Percentiles rank a stretch among this genome's conserved stretches.
Conservation (phyloP, 2,797 vertebrate species). For the Bradypus variegatus region DNA sequence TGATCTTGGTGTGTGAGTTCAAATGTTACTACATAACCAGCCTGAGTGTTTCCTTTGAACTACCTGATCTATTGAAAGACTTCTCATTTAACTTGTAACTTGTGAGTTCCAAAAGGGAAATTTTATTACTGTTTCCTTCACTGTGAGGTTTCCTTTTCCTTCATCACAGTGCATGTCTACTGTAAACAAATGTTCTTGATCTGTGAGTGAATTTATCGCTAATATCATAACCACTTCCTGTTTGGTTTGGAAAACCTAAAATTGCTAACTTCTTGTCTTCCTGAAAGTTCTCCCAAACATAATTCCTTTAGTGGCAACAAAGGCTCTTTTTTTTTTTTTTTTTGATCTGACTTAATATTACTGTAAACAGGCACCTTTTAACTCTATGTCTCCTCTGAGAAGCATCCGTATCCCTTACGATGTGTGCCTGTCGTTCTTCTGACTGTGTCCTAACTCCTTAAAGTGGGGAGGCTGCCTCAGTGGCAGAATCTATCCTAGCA, state of each 20-base stretch:
- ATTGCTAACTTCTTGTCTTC: neutral
- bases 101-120: neutral
- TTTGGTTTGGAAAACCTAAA: slow-evolving; percentile 43
- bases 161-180: neutral
- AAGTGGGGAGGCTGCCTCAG: neutral
- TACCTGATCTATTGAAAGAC: neutral
- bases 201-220: slow-evolving; percentile 23
- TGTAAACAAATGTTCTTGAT: slow-evolving; percentile 20
- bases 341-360: neutral
- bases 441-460: neutral
- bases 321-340: neutral
- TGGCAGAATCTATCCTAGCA: neutral
- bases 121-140: slow-evolving; percentile 19
- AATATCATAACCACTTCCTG: slow-evolving; percentile 29
- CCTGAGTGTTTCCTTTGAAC: neutral
- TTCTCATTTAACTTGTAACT: neutral
- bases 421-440: neutral
- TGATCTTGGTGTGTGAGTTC: slow-evolving; percentile 37
- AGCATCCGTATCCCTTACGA: neutral
- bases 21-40: neutral
- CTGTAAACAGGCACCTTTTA: neutral
- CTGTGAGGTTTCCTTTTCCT: neutral
- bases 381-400: neutral
- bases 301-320: slow-evolving; percentile 21
- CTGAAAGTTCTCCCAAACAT: neutral